These are phyloP conservation scores for Sialis fuliginosa DNA, from an alignment of 2,888 invertebrate species.

Conservation along the genomic window DNA sequence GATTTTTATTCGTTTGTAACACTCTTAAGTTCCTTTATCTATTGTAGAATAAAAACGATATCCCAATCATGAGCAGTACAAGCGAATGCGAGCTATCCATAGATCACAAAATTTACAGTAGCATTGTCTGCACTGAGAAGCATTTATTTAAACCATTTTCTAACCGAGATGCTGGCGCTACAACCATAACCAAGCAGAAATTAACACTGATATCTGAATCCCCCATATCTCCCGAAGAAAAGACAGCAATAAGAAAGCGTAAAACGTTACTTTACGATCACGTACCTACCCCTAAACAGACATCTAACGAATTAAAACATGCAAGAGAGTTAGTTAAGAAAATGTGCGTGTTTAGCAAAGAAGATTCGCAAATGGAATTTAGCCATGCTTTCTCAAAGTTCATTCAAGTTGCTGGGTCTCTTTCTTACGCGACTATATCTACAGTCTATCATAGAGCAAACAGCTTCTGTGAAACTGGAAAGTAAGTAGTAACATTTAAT, in stretches of 20 bases:
- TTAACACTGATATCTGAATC: constrained; percentile 37
- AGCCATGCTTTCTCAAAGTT: constrained; percentile 44
- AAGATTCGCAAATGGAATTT: constrained; percentile 40
- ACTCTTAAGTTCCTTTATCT: background rate
- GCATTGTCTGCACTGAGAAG: constrained; percentile 50
- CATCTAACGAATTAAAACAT: constrained; percentile 49
- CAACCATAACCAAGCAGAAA: constrained; percentile 42
- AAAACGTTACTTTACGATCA: constrained; percentile 57
- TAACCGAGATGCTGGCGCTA: constrained; percentile 51
- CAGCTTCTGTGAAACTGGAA: constrained; percentile 47
- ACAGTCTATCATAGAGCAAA: constrained; percentile 44
- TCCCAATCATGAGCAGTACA: constrained; percentile 55
- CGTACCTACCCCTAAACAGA: constrained; percentile 41
- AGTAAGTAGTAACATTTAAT: constrained; percentile 31
- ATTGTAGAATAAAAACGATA: constrained; percentile 45
- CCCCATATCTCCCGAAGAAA: constrained; percentile 30
- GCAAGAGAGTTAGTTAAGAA: constrained; percentile 51
- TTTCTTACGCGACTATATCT: constrained; percentile 50
- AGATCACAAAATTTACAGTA: constrained; percentile 57
- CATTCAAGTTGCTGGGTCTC: constrained; percentile 44
- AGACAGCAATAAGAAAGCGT: constrained; percentile 33
- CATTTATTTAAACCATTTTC: constrained; percentile 64
- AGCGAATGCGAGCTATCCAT: constrained; percentile 56
- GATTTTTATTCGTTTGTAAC: too few species aligned
- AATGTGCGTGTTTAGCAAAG: constrained; percentile 41